phyloP scores from a whole-genome alignment of 2,888 invertebrate genomes.

The Rhabditoides inermis region DNA sequence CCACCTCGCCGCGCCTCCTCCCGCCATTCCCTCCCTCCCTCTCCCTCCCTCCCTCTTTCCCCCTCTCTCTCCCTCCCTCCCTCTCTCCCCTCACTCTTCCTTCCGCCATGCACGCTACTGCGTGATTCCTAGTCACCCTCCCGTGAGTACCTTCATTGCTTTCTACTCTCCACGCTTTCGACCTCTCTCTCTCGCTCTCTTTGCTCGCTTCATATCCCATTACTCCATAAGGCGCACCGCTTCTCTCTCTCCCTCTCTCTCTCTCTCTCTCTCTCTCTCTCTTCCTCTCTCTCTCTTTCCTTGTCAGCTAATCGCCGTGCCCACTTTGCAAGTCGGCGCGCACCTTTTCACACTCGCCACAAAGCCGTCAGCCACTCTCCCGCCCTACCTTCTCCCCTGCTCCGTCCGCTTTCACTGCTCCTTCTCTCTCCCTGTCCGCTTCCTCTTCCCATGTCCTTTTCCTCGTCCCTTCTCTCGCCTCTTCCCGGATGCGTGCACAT shows the following conservation, averaged over 20 bases:
- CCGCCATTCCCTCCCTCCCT: not conserved
- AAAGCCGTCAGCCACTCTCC: not conserved
- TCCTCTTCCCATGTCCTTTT: not conserved
- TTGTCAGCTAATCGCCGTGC: not conserved
- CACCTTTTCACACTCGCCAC: not conserved
- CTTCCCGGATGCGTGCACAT: too few relatives aligned
- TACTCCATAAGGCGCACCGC: not conserved
- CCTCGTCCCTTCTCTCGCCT: too few relatives aligned
- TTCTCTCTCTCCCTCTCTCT: constrained; percentile 3
- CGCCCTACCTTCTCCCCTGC: constrained; percentile 1
- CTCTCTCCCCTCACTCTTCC: too few relatives aligned
- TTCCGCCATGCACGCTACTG: too few relatives aligned
- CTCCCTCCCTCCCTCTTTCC: constrained; percentile 1
- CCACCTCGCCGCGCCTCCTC: not conserved
- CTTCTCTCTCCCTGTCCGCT: not conserved
- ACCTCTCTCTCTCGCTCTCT: not conserved
- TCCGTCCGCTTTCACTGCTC: not conserved
- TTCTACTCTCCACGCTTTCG: not conserved
- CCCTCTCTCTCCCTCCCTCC: constrained; percentile 1
- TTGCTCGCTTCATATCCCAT: not conserved
- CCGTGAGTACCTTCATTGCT: not conserved
- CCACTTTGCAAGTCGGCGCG: too few relatives aligned
- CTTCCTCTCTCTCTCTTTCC: constrained; percentile 1
- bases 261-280: constrained; percentile 2
- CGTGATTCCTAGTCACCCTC: too few relatives aligned